Base-by-base conservation (phyloP, 2,888 invertebrate genomes). In the Lypha dubia region DNA sequence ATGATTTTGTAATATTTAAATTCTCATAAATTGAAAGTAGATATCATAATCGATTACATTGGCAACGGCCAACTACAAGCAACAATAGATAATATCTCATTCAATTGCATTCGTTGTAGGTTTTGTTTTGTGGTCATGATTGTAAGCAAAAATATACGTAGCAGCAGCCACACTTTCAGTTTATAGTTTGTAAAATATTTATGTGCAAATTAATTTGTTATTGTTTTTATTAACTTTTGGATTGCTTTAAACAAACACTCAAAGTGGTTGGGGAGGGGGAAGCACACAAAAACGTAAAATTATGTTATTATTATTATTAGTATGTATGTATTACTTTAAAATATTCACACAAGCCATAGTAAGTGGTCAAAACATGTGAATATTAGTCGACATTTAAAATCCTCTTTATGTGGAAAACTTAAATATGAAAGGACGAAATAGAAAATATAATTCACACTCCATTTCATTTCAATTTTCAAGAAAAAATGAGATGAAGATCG, bases 201-300 rank as follows among this genome's bases (percentile, higher is more conserved):
- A 35, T 74, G 24, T 38, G 5, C 7, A 60, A 74, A 17, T 17
- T 41, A 63, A 49, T 67, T 71, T 80, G 76, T 80, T 84, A 73
- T 80, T 84, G 80, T 77, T 84, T 73, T 84, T 62, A 84, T 73
- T 84, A 84, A 84, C 84, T 77, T 84, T 84, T 68, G 56, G 68
- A 84, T 77, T 80, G 80, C 77, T 84, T 68, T 58, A 84, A 76
- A 24, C 44, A 60, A 58, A 49, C 44, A 73, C n/a, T 38, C 5
- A 32, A n/a, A n/a, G n/a, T n/a, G n/a, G 44, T 35, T 56, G 35
- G n/a, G n/a, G n/a, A 28, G 53, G 17, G 35, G 17, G 35, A 67
- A 60, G 53, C 32, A 77, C 68, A 79, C 68, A 83, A 22, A 46
- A 76, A 44, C 62, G 56, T 73, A 32, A 46, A 80, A 77, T 73